Percentiles rank a stretch among this genome's conserved stretches.
Conservation (phyloP, 1,140 invertebrate species). For the Uloborus diversus region DNA sequence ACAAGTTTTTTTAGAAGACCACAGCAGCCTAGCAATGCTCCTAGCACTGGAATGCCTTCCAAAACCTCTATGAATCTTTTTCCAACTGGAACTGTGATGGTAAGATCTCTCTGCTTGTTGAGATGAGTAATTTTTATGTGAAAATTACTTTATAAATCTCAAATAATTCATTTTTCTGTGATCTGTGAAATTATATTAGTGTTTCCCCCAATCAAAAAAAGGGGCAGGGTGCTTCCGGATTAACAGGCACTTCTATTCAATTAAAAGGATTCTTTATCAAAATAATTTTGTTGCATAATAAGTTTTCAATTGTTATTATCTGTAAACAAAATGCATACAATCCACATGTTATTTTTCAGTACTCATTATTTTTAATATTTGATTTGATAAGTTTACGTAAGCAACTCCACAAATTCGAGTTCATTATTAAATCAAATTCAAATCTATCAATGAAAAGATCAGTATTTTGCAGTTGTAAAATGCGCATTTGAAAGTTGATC, state of each 20-base stretch:
- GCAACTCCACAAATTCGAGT: too few species aligned
- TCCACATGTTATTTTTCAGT: too few species aligned
- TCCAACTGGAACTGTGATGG: constrained; percentile 81
- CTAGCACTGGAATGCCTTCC: constrained; percentile 63
- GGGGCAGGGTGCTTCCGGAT: not conserved
- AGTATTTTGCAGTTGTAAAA: too few species aligned
- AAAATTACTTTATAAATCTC: not conserved
- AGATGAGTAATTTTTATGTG: not conserved
- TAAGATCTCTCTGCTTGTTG: constrained; percentile 62
- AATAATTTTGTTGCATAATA: not conserved
- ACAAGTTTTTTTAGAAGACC: constrained; percentile 86
- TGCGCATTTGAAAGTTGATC: too few species aligned
- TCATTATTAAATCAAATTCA: too few species aligned
- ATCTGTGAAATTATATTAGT: not conserved
- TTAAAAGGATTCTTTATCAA: not conserved
- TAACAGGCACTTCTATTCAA: too few species aligned
- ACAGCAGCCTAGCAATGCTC: constrained; percentile 58
- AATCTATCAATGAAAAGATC: too few species aligned
- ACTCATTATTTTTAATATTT: too few species aligned
- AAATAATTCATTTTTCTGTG: not conserved
- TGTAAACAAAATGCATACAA: too few species aligned
- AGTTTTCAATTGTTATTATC: too few species aligned
- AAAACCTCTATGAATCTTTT: constrained; percentile 82
- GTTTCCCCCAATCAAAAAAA: not conserved
- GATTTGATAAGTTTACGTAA: too few species aligned